Evolutionary conservation across 2,888 invertebrate species (phyloP).

Genomic region (Therioaphis trifolii): DNA sequence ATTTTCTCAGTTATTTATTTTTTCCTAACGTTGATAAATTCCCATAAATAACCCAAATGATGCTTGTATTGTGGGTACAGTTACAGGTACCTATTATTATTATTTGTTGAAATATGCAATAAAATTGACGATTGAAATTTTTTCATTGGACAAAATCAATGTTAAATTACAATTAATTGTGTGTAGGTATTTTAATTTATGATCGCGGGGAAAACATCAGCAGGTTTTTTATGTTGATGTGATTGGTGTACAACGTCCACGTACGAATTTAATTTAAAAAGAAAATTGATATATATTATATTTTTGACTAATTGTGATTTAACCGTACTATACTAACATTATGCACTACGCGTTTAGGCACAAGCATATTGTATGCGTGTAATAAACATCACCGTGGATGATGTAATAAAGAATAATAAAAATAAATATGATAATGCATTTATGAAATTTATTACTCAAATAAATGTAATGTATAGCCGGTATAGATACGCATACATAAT

Average conservation of each 20-base stretch:
- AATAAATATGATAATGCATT: no score
- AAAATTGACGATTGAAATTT: background rate
- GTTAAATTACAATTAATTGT: background rate
- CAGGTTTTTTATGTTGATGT: background rate
- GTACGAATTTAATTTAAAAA: background rate
- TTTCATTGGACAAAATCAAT: background rate
- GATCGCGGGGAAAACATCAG: background rate
- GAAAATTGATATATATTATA: background rate
- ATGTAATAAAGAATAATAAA: no score
- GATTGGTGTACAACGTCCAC: background rate
- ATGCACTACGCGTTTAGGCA: no score
- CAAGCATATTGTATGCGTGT: no score
- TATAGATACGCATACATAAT: no score
- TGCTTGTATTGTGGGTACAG: constrained; percentile 29
- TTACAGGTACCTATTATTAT: background rate
- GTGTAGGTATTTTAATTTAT: background rate
- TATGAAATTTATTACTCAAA: no score
- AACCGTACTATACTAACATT: no score
- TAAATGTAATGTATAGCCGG: no score
- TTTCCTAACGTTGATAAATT: constrained; percentile 3
- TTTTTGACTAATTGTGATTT: no score
- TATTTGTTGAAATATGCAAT: background rate
- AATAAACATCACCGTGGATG: no score
- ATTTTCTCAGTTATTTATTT: constrained; percentile 7
- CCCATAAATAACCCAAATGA: background rate